phyloP scores from a whole-genome alignment of 2,113 vertebrate species.

The Campylomormyrus numenius region DNA sequence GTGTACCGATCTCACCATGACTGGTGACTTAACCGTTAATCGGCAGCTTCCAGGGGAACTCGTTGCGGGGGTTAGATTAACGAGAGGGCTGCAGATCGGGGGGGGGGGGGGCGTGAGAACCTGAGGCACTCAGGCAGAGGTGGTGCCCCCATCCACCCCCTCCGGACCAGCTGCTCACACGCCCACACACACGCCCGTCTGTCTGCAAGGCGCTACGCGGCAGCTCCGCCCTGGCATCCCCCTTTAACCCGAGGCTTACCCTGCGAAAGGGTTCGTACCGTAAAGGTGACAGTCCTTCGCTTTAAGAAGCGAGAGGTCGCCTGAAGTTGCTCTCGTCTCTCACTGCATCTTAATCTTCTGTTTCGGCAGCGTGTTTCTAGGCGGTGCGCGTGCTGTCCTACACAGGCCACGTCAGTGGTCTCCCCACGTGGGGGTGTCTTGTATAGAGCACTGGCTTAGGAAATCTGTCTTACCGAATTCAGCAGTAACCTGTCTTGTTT shows the following conservation, averaged over 20 bases:
- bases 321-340: neutral
- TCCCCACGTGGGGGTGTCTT: neutral
- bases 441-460: neutral
- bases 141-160: slow-evolving; percentile 49
- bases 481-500: neutral
- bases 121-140: slow-evolving; percentile 45
- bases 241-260: neutral
- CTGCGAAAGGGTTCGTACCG: neutral
- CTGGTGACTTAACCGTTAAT: neutral
- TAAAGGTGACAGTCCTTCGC: neutral
- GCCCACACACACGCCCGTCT: neutral
- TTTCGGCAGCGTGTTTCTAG: neutral
- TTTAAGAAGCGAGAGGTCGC: neutral
- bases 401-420: neutral
- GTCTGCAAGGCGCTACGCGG: slow-evolving; percentile 2
- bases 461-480: neutral
- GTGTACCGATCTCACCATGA: neutral
- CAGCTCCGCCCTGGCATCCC: neutral
- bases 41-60: neutral
- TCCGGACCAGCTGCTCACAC: slow-evolving; percentile 36
- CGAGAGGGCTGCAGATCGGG: slow-evolving; percentile 43
- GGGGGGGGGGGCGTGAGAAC: slow-evolving; percentile 64
- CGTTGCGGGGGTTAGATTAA: slow-evolving; percentile 1
- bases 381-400: neutral
- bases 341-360: neutral